Conservation (phyloP, 2,113 vertebrate species). For the Gymnorhina tibicen region DNA sequence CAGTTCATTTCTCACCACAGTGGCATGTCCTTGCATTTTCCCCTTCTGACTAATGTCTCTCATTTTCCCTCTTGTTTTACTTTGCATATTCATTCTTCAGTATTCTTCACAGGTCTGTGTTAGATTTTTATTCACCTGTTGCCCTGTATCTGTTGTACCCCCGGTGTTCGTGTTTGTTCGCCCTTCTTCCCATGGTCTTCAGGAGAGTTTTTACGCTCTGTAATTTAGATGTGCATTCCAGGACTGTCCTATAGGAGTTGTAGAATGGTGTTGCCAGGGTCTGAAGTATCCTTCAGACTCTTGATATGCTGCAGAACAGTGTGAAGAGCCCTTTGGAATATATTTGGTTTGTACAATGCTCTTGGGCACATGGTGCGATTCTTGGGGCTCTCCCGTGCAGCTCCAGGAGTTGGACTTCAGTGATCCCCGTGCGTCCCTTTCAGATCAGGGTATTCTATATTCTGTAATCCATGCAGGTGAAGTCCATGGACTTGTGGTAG, state of each 20-base stretch:
- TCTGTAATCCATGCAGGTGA: fast-evolving
- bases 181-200: not conserved
- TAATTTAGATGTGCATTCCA: not conserved
- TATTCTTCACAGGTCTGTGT: not conserved
- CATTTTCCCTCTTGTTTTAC: not conserved
- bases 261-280: not conserved
- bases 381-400: not conserved
- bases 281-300: not conserved
- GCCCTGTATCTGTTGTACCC: not conserved
- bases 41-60: not conserved
- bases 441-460: not conserved
- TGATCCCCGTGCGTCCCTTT: not conserved
- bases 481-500: not conserved
- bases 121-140: not conserved
- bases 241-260: not conserved
- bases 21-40: not conserved
- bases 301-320: fast-evolving
- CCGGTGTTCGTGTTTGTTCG: not conserved
- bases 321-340: not conserved
- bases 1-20: not conserved
- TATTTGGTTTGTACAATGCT: not conserved
- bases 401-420: not conserved
- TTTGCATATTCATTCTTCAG: not conserved
- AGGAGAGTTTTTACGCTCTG: not conserved
- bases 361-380: not conserved